Percentiles rank a stretch among this genome's conserved stretches.
Conservation (phyloP, 1,140 invertebrate species). For the Lasaia peninsularis region DNA sequence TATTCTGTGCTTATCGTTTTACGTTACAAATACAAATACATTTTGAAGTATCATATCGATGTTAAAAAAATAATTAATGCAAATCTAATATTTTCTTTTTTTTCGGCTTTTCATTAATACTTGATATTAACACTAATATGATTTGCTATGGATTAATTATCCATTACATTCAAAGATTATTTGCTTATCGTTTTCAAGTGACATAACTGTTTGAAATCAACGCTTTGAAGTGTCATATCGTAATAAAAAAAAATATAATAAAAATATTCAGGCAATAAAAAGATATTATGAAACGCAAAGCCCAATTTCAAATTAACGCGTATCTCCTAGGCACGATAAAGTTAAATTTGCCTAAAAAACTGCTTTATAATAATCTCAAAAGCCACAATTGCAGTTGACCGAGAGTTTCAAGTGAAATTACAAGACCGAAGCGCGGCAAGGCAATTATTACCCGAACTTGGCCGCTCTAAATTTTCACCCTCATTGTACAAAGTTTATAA, state of each 20-base stretch:
- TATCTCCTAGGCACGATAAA: not conserved
- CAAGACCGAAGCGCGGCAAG: slow-evolving; percentile 6
- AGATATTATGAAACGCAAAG: not conserved
- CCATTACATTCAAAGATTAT: slow-evolving; percentile 57
- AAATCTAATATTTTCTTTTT: no score
- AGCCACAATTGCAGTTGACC: slow-evolving; percentile 19
- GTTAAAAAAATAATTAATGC: no score
- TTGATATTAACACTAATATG: no score
- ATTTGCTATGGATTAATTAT: slow-evolving; percentile 43
- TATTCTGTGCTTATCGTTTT: slow-evolving; percentile 46
- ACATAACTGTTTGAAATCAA: slow-evolving; percentile 24
- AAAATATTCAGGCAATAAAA: no score
- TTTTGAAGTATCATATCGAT: no score
- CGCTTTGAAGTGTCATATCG: no score
- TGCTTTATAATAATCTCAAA: slow-evolving; percentile 18
- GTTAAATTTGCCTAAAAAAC: slow-evolving; percentile 10
- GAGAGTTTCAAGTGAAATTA: slow-evolving; percentile 18
- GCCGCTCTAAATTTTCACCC: slow-evolving; percentile 20
- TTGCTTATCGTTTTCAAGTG: slow-evolving; percentile 39
- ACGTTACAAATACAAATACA: slow-evolving; percentile 20
- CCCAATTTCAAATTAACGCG: not conserved
- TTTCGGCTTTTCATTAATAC: no score
- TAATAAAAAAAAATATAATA: no score
- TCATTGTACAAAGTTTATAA: slow-evolving; percentile 26
- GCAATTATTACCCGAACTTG: slow-evolving; percentile 27